phyloP scores from a whole-genome alignment of 2,888 invertebrate species.

The Exephanes ischioxanthus region DNA sequence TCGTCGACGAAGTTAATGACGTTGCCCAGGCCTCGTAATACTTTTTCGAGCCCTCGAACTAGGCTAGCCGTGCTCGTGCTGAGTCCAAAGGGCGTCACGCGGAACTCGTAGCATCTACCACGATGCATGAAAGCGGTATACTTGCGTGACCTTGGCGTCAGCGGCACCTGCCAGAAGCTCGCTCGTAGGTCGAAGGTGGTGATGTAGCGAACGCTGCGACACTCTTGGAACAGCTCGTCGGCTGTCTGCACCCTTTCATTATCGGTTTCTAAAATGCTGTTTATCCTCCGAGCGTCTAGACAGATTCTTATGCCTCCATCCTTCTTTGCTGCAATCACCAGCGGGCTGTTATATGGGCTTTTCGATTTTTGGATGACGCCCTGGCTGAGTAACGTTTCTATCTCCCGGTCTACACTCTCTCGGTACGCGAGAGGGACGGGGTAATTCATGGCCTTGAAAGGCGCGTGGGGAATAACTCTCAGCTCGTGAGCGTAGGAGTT shows the following conservation, averaged over 20 bases:
- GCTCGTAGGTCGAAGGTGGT: not conserved
- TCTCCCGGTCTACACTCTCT: not conserved
- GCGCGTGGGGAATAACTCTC: not conserved
- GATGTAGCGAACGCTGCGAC: not conserved
- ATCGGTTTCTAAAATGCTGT: too few species aligned
- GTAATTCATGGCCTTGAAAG: not conserved
- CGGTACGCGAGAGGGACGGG: not conserved
- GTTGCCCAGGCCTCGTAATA: not conserved
- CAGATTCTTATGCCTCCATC: not conserved
- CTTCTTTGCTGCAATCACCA: not conserved
- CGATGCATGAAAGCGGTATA: too few species aligned
- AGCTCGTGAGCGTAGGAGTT: not conserved
- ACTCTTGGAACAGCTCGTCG: too few species aligned
- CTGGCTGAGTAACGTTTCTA: not conserved
- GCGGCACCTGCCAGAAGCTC: too few species aligned
- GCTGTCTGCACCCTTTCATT: too few species aligned
- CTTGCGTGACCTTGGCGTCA: too few species aligned
- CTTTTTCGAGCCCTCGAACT: not conserved
- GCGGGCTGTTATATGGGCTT: not conserved
- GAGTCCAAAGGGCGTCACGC: too few species aligned
- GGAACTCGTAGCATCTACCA: too few species aligned
- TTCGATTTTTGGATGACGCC: too few species aligned
- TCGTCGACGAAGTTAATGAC: slow-evolving; percentile 32
- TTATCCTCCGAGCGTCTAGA: too few species aligned
- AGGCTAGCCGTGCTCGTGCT: not conserved